A percentile compares a stretch with the other conserved stretches of the same genome.
These are phyloP conservation scores for Todiramphus saurophagus DNA, from an alignment of 2,113 vertebrate genomes.

Conservation along the genomic window DNA sequence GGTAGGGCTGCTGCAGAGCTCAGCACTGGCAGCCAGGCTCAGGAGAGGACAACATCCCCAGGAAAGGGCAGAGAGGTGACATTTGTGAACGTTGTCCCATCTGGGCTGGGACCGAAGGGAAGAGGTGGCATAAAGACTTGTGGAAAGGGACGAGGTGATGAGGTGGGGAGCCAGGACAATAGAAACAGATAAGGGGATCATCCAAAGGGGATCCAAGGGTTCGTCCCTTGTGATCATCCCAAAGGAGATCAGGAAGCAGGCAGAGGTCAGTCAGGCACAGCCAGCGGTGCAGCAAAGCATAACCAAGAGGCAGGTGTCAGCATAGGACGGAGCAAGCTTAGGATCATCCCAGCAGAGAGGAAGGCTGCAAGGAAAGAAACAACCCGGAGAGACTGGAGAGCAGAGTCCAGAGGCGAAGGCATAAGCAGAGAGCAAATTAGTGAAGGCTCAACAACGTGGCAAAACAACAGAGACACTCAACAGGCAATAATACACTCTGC, in stretches of 20 bases:
- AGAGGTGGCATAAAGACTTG: background rate
- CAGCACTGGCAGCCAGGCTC: background rate
- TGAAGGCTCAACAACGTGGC: background rate
- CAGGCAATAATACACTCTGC: background rate
- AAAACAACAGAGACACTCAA: conserved; percentile 36
- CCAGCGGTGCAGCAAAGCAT: background rate
- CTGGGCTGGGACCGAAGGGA: background rate
- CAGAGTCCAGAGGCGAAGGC: background rate
- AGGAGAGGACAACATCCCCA: background rate
- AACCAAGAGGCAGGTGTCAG: background rate
- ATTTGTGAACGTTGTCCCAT: background rate
- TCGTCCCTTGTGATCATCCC: background rate
- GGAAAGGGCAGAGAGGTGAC: background rate
- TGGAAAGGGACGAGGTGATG: background rate
- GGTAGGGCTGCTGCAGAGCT: background rate
- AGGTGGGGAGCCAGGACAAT: background rate
- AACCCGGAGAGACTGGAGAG: background rate
- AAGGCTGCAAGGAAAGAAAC: background rate
- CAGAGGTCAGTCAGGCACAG: background rate
- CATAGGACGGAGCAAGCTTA: background rate
- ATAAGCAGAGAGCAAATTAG: background rate
- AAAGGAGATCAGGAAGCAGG: background rate
- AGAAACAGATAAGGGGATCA: background rate
- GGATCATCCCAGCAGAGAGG: background rate
- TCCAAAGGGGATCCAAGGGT: background rate